A percentile compares a stretch with the other conserved stretches of the same genome.
Evolutionary conservation across 2,888 invertebrate species (phyloP).

Genomic region (Galerucella pusilla): DNA sequence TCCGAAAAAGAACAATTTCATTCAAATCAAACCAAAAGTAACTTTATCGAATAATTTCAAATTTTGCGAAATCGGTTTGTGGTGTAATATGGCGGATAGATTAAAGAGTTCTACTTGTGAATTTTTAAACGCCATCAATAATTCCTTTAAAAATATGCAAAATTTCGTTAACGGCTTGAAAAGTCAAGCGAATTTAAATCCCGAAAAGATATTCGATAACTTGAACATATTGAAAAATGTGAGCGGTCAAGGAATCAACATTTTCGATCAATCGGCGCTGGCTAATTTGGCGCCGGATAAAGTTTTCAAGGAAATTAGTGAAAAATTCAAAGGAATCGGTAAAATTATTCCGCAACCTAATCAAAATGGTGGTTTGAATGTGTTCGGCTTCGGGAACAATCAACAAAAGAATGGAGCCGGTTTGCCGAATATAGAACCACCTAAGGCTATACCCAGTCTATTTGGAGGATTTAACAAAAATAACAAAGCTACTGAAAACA

Average conservation of each 20-base stretch:
- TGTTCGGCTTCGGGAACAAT: slow-evolving; percentile 14
- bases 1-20: slow-evolving; percentile 66
- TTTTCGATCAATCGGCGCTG: slow-evolving; percentile 21
- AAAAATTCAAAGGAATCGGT: slow-evolving; percentile 3
- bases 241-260: slow-evolving; percentile 19
- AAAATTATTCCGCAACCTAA: neutral
- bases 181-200: slow-evolving; percentile 22
- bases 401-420: neutral
- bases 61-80: slow-evolving; percentile 77
- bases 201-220: slow-evolving; percentile 3
- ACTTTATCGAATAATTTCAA: slow-evolving; percentile 66
- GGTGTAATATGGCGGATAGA: slow-evolving; percentile 73
- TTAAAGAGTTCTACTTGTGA: slow-evolving; percentile 69
- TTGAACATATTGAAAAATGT: slow-evolving; percentile 13
- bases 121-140: slow-evolving; percentile 57
- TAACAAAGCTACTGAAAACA: neutral
- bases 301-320: slow-evolving; percentile 24
- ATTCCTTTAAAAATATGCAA: slow-evolving; percentile 46
- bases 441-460: neutral
- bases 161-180: slow-evolving; percentile 30
- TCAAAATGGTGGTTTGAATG: slow-evolving; percentile 3
- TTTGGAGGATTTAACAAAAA: slow-evolving; percentile 5
- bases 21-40: slow-evolving; percentile 68
- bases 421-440: slow-evolving; percentile 8
- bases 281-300: slow-evolving; percentile 27